Percentiles rank a stretch among this genome's conserved stretches.
Conservation (phyloP, 2,888 invertebrate genomes). For the Philaethria dido region DNA sequence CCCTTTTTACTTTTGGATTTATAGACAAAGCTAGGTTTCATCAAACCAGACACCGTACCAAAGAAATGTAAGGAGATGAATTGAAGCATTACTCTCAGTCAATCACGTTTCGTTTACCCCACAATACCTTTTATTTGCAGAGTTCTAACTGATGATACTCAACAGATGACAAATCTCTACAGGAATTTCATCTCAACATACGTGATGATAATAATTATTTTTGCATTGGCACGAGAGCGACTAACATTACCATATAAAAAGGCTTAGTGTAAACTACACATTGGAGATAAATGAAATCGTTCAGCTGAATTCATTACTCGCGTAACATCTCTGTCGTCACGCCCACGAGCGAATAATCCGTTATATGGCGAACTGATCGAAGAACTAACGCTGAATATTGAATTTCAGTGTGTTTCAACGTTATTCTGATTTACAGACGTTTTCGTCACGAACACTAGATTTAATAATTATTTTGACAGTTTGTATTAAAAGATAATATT, state of each 20-base stretch:
- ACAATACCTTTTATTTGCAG: no score
- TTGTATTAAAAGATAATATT: not conserved
- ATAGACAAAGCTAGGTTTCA: no score
- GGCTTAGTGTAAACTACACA: not conserved
- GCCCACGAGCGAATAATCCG: slow-evolving; percentile 28
- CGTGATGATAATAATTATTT: no score
- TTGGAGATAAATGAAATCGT: slow-evolving; percentile 33
- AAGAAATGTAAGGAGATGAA: no score
- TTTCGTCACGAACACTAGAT: not conserved
- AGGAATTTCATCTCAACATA: no score
- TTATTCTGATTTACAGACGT: not conserved
- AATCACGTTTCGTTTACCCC: no score
- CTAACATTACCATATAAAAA: not conserved
- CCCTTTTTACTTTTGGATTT: no score
- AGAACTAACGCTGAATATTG: slow-evolving; percentile 15
- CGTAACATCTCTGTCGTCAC: slow-evolving; percentile 34
- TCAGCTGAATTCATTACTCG: slow-evolving; percentile 38
- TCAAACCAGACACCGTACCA: no score
- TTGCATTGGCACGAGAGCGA: not conserved
- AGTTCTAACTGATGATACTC: no score
- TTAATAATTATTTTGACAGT: no score
- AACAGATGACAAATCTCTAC: no score
- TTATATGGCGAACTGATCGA: slow-evolving; percentile 17
- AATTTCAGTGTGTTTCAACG: not conserved
- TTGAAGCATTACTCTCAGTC: no score